These are phyloP conservation scores for Nephrocerus scutellatus DNA, from an alignment of 2,888 invertebrate species.

Conservation along the genomic window DNA sequence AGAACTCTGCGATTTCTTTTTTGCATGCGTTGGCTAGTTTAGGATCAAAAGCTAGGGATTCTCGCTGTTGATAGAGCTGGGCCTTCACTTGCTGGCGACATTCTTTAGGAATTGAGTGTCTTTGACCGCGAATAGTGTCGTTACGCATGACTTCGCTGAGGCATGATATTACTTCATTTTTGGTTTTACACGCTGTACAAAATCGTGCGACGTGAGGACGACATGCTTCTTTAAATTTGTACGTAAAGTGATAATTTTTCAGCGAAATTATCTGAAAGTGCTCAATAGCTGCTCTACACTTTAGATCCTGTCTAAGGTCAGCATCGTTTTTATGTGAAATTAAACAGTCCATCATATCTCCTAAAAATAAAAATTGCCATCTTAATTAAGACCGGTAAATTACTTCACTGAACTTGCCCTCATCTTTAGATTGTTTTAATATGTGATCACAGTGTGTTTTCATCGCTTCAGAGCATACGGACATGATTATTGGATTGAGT, in stretches of 20 bases:
- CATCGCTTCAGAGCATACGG: conserved; percentile 74
- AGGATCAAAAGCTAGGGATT: conserved; percentile 80
- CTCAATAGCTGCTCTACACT: conserved; percentile 90
- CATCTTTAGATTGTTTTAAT: conserved; percentile 63
- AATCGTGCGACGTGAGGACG: conserved; percentile 68
- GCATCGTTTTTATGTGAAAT: conserved; percentile 85
- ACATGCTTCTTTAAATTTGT: conserved; percentile 92
- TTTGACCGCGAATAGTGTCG: conserved; percentile 69
- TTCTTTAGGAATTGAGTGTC: conserved; percentile 75
- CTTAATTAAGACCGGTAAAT: not conserved
- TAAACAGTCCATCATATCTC: conserved; percentile 90
- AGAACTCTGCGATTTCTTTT: conserved; percentile 67
- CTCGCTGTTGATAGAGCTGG: conserved; percentile 86
- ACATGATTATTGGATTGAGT: conserved; percentile 79
- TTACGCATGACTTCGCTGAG: conserved; percentile 81
- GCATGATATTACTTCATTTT: conserved; percentile 60
- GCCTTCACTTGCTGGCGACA: conserved; percentile 87
- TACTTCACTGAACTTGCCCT: conserved; percentile 45
- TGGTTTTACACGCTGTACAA: conserved; percentile 64
- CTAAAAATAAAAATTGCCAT: conserved; percentile 21
- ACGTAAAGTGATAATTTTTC: conserved; percentile 88
- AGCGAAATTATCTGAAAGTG: conserved; percentile 93
- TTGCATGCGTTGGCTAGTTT: conserved; percentile 75
- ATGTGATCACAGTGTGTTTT: conserved; percentile 67
- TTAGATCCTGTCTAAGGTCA: conserved; percentile 65